Evolutionary conservation across 2,888 invertebrate genomes (phyloP), one percentile per base, ranked within the genome.

Genomic region (Nematopogon swammerdamellus): DNA sequence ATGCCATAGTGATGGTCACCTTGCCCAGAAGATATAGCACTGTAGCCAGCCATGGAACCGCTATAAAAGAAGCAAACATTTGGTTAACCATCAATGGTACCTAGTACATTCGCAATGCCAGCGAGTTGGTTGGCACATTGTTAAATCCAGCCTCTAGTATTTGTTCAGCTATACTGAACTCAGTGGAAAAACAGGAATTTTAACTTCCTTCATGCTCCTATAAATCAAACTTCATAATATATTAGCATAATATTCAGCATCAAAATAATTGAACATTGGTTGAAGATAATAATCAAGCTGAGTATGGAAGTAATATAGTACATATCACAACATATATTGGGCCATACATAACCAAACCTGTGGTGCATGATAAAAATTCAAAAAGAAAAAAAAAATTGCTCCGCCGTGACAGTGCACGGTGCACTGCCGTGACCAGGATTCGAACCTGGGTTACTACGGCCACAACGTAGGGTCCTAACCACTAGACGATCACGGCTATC

Each of bases 401-500:
- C 52, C 50, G 42, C 51, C 49, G 50, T 30, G 49, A 54, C 51
- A 53, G 51, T 51, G 48, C n/a, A n/a, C n/a, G n/a, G n/a, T 8
- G 36, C 70, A 73, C 72, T 85, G 84, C 83, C 84, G 83, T 83
- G 83, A 84, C 84, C 83, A 84, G 84, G 84, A 85, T 84, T 86
- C 85, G 85, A 86, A 86, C 85, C 86, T 85, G 85, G 85, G 85
- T 86, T 86, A 84, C 84, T 84, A 84, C 85, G 84, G 84, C 85
- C 84, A 85, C 85, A 85, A 85, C 84, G 84, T 83, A 82, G 82
- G 80, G 83, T 84, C 25, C 25, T 25, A 25, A 25, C 25, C 85
- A 85, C 85, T 85, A 85, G 83, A 85, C 84, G 84, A 85, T 85
- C 84, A 84, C 85, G 84, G 84, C 84, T 81, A 62, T 53, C 63